Evolutionary conservation across 2,113 vertebrate genomes (phyloP), one percentile per base, ranked within the genome.

Genomic region (Gambusia affinis): DNA sequence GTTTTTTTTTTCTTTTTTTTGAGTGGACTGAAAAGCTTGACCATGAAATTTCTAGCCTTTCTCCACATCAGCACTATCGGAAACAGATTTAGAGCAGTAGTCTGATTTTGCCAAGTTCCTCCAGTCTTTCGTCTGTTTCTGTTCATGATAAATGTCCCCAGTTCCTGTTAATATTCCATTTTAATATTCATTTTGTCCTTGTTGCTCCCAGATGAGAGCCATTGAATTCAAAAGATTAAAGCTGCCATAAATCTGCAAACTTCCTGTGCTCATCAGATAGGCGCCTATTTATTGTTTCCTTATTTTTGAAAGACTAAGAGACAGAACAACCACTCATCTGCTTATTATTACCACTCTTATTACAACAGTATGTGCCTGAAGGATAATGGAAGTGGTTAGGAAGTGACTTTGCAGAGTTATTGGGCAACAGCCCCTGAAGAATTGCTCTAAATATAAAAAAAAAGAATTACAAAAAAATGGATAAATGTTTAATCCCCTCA

Each of bases 151-250:
- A 89, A 91, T 88, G 68, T 54, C 72, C 76, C 62, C 44, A 27
- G 42, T 84, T 86, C 70, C 76, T 73, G 73, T 89, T 85, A 82
- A 92, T 92, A 79, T 83, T 80, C 73, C 76, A 84, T 91, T 89
- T 91, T 91, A 75, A 87, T 92, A 81, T 87, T 84, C 79, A 92
- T 93, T 85, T 88, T 42, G 61, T 78, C 75, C 91, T 91, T 86
- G 92, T 94, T 91, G 85, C 83, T 86, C 89, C 84, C 92, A 93
- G 89, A 92, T 92, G 83, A 90, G 81, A 74, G 60, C 78, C 73
- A 81, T 91, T 93, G 79, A 80, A 77, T 81, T 72, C 37, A 28
- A 69, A 79, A 82, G 86, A 91, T 93, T 84, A 89, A 84, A 85
- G 81, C 76, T 42, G 72, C 80, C 70, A 81, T 92, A 86, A 88